phyloP scores from a whole-genome alignment of 2,113 vertebrate species.

The Lamprologus tigripictilis region DNA sequence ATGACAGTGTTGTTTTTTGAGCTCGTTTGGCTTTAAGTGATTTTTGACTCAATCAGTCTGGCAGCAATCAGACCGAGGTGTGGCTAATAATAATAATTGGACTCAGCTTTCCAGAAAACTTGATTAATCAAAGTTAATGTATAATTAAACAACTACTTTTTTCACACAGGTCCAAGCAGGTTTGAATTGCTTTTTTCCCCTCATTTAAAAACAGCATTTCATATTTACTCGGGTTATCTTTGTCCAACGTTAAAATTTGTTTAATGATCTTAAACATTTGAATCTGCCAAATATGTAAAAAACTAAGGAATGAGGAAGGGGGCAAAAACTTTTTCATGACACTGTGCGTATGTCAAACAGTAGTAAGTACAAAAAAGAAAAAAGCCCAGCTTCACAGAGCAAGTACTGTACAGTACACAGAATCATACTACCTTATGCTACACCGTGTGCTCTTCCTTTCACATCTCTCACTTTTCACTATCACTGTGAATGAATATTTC shows the following conservation, averaged over 20 bases:
- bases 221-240: background rate
- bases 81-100: background rate
- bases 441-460: background rate
- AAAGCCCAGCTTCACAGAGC: background rate
- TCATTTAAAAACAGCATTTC: background rate
- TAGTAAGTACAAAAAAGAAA: background rate
- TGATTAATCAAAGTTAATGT: background rate
- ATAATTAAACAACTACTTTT: background rate
- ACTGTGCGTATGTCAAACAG: background rate
- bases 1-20: background rate
- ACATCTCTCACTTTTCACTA: background rate
- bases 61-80: background rate
- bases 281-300: background rate
- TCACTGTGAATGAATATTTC: conserved; percentile 14
- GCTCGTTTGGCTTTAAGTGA: background rate
- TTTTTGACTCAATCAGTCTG: background rate
- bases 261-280: background rate
- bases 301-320: background rate
- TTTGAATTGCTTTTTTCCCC: accelerated
- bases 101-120: background rate
- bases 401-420: background rate
- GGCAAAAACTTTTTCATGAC: background rate
- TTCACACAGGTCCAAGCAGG: background rate
- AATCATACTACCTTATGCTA: background rate
- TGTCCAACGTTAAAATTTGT: background rate